A percentile compares a stretch with the other conserved stretches of the same genome.
phyloP scores from a whole-genome alignment of 2,113 vertebrate genomes.

The Lagenorhynchus albirostris region DNA sequence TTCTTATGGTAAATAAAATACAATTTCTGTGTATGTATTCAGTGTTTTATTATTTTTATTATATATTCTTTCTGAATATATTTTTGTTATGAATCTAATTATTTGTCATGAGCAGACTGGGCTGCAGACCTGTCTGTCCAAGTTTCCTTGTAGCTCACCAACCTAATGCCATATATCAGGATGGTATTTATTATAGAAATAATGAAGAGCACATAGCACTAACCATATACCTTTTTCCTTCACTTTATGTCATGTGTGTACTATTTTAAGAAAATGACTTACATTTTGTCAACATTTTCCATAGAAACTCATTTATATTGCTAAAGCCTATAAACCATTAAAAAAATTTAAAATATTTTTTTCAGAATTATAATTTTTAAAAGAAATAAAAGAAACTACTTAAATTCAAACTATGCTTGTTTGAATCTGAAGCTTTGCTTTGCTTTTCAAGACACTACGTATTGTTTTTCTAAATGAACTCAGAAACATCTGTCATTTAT shows the following conservation, averaged over 20 bases:
- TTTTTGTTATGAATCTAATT: background rate
- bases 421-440: background rate
- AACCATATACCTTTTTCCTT: background rate
- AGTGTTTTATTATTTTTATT: background rate
- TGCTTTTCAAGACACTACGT: background rate
- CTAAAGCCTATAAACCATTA: background rate
- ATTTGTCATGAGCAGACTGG: background rate
- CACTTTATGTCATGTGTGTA: background rate
- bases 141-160: background rate
- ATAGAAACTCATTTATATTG: background rate
- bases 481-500: conserved; percentile 46
- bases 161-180: background rate
- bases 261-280: conserved; percentile 9
- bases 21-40: background rate
- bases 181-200: background rate
- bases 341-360: background rate
- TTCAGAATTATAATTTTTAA: conserved; percentile 5
- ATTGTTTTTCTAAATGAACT: conserved; percentile 43
- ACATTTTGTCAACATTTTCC: background rate
- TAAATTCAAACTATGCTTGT: background rate
- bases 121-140: background rate
- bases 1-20: background rate
- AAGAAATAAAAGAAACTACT: background rate
- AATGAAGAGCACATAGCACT: background rate
- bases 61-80: background rate